Percentiles rank a stretch among this genome's conserved stretches.
Conservation (phyloP, 2,888 invertebrate genomes). For the Lochmaea capreae region DNA sequence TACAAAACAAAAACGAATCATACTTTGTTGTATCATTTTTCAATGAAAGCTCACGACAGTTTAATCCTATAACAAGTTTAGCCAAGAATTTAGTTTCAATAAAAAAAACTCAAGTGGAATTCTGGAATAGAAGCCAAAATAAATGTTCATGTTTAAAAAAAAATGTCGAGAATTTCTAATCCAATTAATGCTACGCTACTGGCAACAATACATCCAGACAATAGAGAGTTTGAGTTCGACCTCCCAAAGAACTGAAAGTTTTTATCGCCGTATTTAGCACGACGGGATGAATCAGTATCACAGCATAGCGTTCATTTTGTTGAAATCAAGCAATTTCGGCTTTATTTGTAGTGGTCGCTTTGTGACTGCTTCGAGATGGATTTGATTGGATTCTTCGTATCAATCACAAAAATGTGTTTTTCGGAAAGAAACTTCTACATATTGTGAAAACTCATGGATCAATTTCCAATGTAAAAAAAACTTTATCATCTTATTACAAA, state of each 20-base stretch:
- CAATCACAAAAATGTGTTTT: slow-evolving; percentile 26
- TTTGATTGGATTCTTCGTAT: slow-evolving; percentile 35
- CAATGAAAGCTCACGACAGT: no score
- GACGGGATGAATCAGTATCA: slow-evolving; percentile 47
- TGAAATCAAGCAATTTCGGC: slow-evolving; percentile 45
- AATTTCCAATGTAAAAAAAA: no score
- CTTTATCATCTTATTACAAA: no score
- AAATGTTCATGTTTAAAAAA: no score
- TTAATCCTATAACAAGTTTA: no score
- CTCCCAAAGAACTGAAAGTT: slow-evolving; percentile 22
- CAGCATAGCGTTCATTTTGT: slow-evolving; percentile 46
- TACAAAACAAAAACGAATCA: no score
- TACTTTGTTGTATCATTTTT: no score
- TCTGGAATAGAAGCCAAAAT: no score
- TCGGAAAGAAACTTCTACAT: neutral
- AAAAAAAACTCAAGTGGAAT: no score
- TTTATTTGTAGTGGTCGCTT: slow-evolving; percentile 36
- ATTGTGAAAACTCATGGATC: no score
- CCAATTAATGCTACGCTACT: neutral
- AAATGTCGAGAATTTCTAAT: no score
- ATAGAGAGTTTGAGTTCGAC: slow-evolving; percentile 1
- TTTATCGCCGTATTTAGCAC: slow-evolving; percentile 48
- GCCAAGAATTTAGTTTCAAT: no score
- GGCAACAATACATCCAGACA: slow-evolving; percentile 6
- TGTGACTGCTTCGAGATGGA: slow-evolving; percentile 39